Conservation (phyloP, 2,888 invertebrate genomes). For the Ormia ochracea region DNA sequence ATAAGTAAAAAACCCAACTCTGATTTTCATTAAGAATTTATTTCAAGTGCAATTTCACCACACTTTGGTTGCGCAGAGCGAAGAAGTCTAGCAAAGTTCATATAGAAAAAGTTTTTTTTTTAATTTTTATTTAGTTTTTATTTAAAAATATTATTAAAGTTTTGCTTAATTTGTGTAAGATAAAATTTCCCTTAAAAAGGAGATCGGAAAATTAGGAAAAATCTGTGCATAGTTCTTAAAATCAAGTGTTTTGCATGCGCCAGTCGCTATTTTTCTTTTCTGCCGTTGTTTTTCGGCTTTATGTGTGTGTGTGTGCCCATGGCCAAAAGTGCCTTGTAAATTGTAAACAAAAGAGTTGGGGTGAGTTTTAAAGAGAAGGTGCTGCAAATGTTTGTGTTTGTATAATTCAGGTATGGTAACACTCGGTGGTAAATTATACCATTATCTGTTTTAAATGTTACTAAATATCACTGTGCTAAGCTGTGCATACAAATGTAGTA, state of each 20-base stretch:
- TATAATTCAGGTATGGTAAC: too few relatives aligned
- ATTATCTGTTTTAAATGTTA: too few relatives aligned
- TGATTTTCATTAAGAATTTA: neutral
- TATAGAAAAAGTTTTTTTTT: neutral
- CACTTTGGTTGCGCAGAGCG: neutral
- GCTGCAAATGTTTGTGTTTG: neutral
- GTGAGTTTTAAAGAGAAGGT: neutral
- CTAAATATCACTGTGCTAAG: too few relatives aligned
- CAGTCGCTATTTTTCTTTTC: neutral
- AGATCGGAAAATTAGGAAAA: neutral
- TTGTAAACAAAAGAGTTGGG: neutral
- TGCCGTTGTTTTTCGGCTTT: neutral
- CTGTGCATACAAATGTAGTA: too few relatives aligned
- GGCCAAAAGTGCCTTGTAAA: neutral
- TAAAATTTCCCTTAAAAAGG: neutral
- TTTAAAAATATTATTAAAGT: neutral
- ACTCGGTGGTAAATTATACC: too few relatives aligned
- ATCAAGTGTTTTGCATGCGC: neutral
- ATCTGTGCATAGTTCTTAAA: neutral
- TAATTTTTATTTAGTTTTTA: neutral
- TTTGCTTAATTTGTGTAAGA: neutral
- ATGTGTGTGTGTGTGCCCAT: neutral
- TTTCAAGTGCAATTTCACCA: neutral
- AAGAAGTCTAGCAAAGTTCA: neutral
- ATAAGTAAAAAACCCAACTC: too few relatives aligned